phyloP scores from a whole-genome alignment of 1,140 invertebrate species.

The Cotesia typhae region DNA sequence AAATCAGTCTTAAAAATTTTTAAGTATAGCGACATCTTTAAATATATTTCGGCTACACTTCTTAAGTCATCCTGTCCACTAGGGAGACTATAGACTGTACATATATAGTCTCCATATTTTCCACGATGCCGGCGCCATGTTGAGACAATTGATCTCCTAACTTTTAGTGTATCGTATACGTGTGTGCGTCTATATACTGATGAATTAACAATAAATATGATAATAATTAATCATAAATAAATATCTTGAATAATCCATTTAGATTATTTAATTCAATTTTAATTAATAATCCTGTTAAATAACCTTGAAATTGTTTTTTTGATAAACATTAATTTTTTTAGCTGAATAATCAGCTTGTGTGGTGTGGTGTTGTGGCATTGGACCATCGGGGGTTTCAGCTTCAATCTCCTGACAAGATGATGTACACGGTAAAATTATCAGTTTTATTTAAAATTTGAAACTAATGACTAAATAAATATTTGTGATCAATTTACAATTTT shows the following conservation, averaged over 20 bases:
- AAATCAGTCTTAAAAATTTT: too few species aligned
- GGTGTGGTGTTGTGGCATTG: background rate
- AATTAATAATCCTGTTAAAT: too few species aligned
- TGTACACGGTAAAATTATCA: constrained; percentile 64
- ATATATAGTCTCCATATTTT: too few species aligned
- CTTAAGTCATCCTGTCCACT: too few species aligned
- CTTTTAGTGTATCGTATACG: background rate
- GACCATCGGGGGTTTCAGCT: background rate
- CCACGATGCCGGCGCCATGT: constrained; percentile 15
- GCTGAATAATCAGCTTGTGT: background rate
- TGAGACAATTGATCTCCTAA: background rate
- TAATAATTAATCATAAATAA: too few species aligned
- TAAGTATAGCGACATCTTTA: too few species aligned
- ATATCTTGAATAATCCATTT: too few species aligned
- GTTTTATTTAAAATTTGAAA: constrained; percentile 11
- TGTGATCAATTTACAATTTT: constrained; percentile 9
- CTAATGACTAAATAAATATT: constrained; percentile 11
- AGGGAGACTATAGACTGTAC: too few species aligned
- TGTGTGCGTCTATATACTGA: background rate
- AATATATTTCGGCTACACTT: too few species aligned
- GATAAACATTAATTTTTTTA: background rate
- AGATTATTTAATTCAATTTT: too few species aligned
- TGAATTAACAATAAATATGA: background rate
- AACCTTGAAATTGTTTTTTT: too few species aligned
- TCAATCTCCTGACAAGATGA: constrained; percentile 55